phyloP scores from a whole-genome alignment of 2,888 invertebrate genomes.

The Thymelicus acteon region DNA sequence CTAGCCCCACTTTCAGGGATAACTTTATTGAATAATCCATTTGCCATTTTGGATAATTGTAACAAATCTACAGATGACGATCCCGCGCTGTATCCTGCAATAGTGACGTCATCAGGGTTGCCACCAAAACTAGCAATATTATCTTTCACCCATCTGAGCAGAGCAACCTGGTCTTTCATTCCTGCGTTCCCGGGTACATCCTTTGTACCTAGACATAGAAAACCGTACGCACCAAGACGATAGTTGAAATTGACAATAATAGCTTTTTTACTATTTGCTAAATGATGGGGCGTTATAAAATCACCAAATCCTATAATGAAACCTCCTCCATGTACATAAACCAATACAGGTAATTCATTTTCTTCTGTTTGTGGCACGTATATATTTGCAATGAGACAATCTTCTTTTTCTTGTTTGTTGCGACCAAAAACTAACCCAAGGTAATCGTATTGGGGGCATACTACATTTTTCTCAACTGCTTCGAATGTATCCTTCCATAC shows the following conservation, averaged over 20 bases:
- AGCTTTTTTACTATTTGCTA: constrained; percentile 51
- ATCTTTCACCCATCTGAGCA: constrained; percentile 53
- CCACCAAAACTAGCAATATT: constrained; percentile 57
- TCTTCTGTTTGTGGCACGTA: constrained; percentile 47
- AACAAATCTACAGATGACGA: constrained; percentile 58
- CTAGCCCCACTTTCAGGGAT: constrained; percentile 50
- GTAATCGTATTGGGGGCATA: constrained; percentile 44
- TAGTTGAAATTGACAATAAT: constrained; percentile 63
- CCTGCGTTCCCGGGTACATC: constrained; percentile 55
- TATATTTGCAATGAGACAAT: constrained; percentile 51
- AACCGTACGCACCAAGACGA: constrained; percentile 54
- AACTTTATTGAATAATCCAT: constrained; percentile 58
- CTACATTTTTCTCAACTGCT: constrained; percentile 45
- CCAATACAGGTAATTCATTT: constrained; percentile 60
- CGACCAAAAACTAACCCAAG: constrained; percentile 16
- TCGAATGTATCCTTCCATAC: constrained; percentile 46
- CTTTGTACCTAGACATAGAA: constrained; percentile 52
- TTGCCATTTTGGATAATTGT: constrained; percentile 56
- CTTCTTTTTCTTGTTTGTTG: constrained; percentile 42
- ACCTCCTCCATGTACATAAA: constrained; percentile 72
- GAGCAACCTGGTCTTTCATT: constrained; percentile 56
- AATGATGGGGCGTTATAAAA: constrained; percentile 47
- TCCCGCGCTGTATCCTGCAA: constrained; percentile 64
- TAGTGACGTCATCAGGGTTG: constrained; percentile 55
- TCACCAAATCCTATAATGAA: constrained; percentile 63